Conservation (phyloP, 2,113 vertebrate genomes). For the Fregetta grallaria region DNA sequence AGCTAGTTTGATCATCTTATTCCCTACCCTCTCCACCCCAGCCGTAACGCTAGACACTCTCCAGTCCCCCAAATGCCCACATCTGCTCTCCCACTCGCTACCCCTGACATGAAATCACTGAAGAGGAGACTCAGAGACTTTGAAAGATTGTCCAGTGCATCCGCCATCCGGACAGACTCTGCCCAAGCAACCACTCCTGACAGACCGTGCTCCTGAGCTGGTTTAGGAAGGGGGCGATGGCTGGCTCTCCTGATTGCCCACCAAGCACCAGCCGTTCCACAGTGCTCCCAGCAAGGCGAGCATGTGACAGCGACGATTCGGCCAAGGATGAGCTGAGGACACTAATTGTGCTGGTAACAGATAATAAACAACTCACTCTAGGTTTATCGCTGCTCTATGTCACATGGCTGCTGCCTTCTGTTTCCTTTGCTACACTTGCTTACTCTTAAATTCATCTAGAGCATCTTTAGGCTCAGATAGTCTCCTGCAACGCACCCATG, state of each 20-base stretch:
- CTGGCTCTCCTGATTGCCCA: background rate
- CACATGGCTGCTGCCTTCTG: background rate
- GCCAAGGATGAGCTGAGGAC: background rate
- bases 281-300: background rate
- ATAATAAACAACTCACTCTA: background rate
- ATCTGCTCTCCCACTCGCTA: background rate
- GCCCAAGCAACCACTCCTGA: background rate
- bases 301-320: rapidly evolving
- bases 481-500: background rate
- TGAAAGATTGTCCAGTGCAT: background rate
- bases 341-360: background rate
- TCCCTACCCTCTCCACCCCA: background rate
- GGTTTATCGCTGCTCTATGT: background rate
- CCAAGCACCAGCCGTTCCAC: background rate
- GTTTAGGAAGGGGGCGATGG: background rate
- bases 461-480: rapidly evolving
- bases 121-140: background rate
- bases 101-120: background rate
- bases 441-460: background rate
- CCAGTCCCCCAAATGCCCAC: background rate
- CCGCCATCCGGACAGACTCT: rapidly evolving
- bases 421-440: background rate
- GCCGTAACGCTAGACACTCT: background rate
- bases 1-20: background rate
- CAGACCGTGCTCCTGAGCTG: background rate